Base-by-base conservation (phyloP, 2,888 invertebrate genomes). In the Parnassius glacialis region DNA sequence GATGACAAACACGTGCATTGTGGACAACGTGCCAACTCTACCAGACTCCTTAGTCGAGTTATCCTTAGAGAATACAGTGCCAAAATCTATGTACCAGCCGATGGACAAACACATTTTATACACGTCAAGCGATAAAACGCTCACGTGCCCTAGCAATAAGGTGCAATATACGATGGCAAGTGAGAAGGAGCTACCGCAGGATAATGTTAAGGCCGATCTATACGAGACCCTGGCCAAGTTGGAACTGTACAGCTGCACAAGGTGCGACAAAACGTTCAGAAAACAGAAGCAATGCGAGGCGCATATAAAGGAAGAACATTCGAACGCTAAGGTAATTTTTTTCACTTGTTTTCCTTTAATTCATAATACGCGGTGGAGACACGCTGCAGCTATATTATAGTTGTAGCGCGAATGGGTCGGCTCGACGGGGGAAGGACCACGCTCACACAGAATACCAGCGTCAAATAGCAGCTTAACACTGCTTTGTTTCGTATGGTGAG, bases 221-320 rank as follows among this genome's bases (percentile, higher is more conserved):
- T 90, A 90, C 58, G 85, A 84, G 1, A 75, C 79, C 0, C 61
- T 87, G 45, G 86, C 84, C 47, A 87, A 84, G 52, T 61, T 89
- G 52, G 88, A 86, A 12, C 61, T 85, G 57, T 89, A 81, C 53
- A 82, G 75, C 59, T 91, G 92, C 67, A 71, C 74, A 7, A 89
- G 87, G 78, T 87, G 92, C 60, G 85, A 92, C 68, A 94, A 93
- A 76, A 87, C 92, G 7, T 94, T 94, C 72, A 86, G 93, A 64
- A 92, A 94, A 58, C 93, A 94, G 76, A 94, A 93, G 74, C 93
- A 93, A 2, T 93, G 92, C 67, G 94, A 94, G 65, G 86, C 91
- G 1, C 94, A 95, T 73, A 85, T 94, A 68, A 92, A 93, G 66
- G 93, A 93, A 52, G 90, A 86, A 1, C 94, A 94, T 74, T 86